A percentile compares a stretch with the other conserved stretches of the same genome.
phyloP scores from a whole-genome alignment of 1,140 invertebrate species.

The Asobara japonica region DNA sequence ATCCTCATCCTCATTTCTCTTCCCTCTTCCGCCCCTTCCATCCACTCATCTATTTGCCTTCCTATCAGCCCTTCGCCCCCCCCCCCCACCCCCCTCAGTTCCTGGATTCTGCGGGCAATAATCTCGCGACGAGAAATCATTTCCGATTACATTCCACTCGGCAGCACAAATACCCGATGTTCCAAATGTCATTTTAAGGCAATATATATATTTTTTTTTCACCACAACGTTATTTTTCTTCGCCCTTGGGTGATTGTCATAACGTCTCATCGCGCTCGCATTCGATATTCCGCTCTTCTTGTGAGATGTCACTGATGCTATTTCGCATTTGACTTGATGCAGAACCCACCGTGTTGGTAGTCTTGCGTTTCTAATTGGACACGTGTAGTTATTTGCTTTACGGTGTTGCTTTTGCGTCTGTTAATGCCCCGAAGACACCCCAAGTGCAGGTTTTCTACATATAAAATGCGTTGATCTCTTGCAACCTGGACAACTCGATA shows the following conservation, averaged over 20 bases:
- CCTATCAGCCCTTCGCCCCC: constrained; percentile 1
- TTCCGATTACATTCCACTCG: neutral
- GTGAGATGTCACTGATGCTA: neutral
- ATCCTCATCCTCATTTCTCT: neutral
- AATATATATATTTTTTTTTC: neutral
- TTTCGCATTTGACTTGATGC: constrained; percentile 11
- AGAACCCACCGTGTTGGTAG: constrained; percentile 25
- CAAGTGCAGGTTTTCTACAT: neutral
- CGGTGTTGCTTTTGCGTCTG: constrained; percentile 18
- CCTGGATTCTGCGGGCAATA: neutral
- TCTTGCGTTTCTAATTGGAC: constrained; percentile 59
- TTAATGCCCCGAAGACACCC: neutral
- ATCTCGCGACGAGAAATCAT: neutral
- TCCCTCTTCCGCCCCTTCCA: neutral
- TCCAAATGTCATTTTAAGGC: neutral
- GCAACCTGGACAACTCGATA: neutral
- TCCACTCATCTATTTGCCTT: neutral
- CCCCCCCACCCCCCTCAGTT: too few species aligned
- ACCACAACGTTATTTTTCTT: neutral
- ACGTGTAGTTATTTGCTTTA: constrained; percentile 58
- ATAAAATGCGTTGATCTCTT: constrained; percentile 10
- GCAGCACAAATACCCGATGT: neutral
- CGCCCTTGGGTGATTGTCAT: neutral
- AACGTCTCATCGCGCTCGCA: neutral
- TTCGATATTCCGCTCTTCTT: neutral